Base-by-base conservation (phyloP, 2,888 invertebrate species). In the Andrena chrysosceles region DNA sequence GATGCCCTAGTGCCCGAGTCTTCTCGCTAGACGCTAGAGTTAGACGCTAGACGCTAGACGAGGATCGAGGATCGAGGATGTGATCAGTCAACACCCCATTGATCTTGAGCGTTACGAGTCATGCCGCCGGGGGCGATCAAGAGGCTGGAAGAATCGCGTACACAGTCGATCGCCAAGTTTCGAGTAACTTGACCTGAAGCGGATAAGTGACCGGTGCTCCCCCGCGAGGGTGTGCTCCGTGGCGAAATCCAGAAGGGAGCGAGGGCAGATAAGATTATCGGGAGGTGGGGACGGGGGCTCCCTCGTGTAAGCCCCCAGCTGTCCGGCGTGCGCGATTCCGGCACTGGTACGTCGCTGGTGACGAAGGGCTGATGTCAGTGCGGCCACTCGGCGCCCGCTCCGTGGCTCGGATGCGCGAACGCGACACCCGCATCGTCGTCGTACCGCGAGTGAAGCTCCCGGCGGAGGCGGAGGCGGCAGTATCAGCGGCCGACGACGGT, bases 391-490 rank as follows among this genome's bases (percentile, higher is more conserved):
- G 83, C 85, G 83, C 83, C 80, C 87, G 91, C 85, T 90, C 89
- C 86, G 90, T 89, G 86, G 87, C 88, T 90, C 91, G 91, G 90
- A 91, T 91, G 91, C 92, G 92, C 91, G 90, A 90, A 89, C 84
- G 83, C 89, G 87, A 87, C 70, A 83, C 73, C 85, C 85, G 86
- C 85, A 84, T 86, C 80, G 80, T 72, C 82, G 80, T 89, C 82
- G 84, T 75, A 81, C 75, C 87, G 85, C 76, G 83, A 81, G 84
- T 71, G 77, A 81, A 83, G 80, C 74, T 78, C 76, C 77, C 81
- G 77, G 77, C 80, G 78, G 85, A 80, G 83, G 71, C 69, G 73
- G 77, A 71, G 76, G 91, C 93, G 93, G 87, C 85, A 88, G 83
- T 63, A 70, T 77, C 67, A 62, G 80, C 74, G 69, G 85, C 69